Evolutionary conservation across 2,113 vertebrate genomes (phyloP).

Genomic region (Thalassoma bifasciatum): DNA sequence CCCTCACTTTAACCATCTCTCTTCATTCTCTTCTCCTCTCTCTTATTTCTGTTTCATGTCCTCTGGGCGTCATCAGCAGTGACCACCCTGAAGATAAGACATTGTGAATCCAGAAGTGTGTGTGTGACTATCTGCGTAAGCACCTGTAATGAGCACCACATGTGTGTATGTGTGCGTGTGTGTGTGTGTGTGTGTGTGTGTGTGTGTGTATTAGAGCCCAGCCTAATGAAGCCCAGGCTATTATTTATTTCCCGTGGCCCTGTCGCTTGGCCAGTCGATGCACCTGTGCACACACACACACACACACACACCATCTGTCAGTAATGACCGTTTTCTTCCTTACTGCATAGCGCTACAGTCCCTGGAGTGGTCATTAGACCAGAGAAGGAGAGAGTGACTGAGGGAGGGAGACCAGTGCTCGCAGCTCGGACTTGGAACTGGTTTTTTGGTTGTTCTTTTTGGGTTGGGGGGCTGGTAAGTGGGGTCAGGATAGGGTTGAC

Average conservation of each 20-base stretch:
- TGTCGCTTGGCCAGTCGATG: slow-evolving; percentile 74
- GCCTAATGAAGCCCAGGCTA: slow-evolving; percentile 80
- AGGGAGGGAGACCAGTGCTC: slow-evolving; percentile 69
- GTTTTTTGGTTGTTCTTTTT: slow-evolving; percentile 57
- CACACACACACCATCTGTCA: slow-evolving; percentile 80
- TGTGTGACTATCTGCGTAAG: slow-evolving; percentile 64
- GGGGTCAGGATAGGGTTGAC: slow-evolving; percentile 49
- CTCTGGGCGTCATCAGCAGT: slow-evolving; percentile 54
- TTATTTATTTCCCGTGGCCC: slow-evolving; percentile 82
- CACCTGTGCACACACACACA: slow-evolving; percentile 82
- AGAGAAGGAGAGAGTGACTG: slow-evolving; percentile 69
- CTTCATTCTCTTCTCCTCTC: slow-evolving; percentile 7
- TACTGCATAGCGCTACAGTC: slow-evolving; percentile 75
- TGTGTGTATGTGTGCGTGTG: slow-evolving; percentile 64
- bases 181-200: slow-evolving; percentile 68
- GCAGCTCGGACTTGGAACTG: slow-evolving; percentile 54
- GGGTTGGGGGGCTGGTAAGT: slow-evolving; percentile 12
- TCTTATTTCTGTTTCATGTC: slow-evolving; percentile 36
- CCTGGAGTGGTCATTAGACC: slow-evolving; percentile 86
- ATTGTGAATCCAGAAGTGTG: slow-evolving; percentile 59
- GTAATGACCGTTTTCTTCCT: slow-evolving; percentile 78
- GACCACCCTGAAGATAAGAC: slow-evolving; percentile 80
- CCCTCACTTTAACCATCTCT: slow-evolving; percentile 31
- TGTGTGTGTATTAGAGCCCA: slow-evolving; percentile 69
- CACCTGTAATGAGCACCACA: slow-evolving; percentile 83